Evolutionary conservation across 2,113 vertebrate genomes (phyloP).

Genomic region (Anas platyrhynchos): DNA sequence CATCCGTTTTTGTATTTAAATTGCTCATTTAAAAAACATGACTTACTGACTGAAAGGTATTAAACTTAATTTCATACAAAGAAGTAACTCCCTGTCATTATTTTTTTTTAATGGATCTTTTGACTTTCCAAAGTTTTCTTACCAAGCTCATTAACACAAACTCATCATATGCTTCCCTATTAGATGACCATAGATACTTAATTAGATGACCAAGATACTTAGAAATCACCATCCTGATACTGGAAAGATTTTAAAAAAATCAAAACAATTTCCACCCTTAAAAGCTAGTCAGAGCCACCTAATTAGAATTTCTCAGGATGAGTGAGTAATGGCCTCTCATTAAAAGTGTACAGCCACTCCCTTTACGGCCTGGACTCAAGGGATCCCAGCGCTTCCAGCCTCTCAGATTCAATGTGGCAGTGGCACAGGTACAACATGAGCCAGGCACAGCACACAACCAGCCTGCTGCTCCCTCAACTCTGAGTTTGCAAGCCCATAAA

Average conservation of each 20-base stretch:
- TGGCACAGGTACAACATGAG: rapidly evolving
- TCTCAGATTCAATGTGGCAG: rapidly evolving
- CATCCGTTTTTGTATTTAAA: neutral
- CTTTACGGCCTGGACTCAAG: neutral
- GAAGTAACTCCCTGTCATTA: neutral
- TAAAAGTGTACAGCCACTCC: rapidly evolving
- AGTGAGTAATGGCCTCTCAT: neutral
- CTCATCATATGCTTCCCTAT: neutral
- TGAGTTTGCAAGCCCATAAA: neutral
- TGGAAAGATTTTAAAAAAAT: neutral
- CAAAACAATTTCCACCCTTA: neutral
- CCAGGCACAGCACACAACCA: rapidly evolving
- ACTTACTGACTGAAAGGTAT: neutral
- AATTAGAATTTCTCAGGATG: neutral
- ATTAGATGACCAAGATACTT: neutral
- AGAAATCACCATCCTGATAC: neutral
- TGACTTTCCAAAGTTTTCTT: neutral
- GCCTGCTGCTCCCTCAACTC: neutral
- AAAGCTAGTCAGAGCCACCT: neutral
- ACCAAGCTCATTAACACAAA: neutral
- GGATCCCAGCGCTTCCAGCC: neutral
- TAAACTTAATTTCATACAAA: neutral
- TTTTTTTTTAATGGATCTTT: neutral
- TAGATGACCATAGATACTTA: neutral
- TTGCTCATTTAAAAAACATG: neutral